Evolutionary conservation across 2,888 invertebrate species (phyloP), one percentile per base, ranked within the genome.

Genomic region (Gibbula magus): DNA sequence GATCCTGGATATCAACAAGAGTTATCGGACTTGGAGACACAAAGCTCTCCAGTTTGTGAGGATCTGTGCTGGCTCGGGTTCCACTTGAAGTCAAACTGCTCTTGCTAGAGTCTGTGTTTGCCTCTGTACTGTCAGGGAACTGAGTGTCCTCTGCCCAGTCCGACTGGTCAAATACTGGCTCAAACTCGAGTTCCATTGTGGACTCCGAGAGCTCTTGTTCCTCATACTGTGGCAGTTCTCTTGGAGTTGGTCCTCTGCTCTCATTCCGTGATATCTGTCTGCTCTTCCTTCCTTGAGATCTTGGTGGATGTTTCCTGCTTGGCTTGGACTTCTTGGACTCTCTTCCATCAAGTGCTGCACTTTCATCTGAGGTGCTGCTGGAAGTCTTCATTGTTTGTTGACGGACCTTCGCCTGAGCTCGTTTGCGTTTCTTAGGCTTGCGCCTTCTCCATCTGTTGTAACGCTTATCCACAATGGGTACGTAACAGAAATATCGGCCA

Each of bases 391-490:
- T 35, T 13, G 16, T 22, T 16, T 39, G 35, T 29, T 20, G 20
- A 16, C 35, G 39, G 35, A 39, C n/a, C 20, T 70, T 32, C 16
- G 4, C n/a, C 45, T 32, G 22, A 20, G n/a, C 56, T 53, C 61
- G 25, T 80, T 81, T 80, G 5, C 67, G 53, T 45, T 77, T 77
- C 52, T 70, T 80, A 25, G 51, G 67, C 52, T 74, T 82, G 18
- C 79, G 73, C 0, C 81, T 61, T 75, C 79, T 82, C 83, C 83
- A 83, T 61, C 82, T 78, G 51, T 83, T 82, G 77, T 83, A 83
- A 56, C 83, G 45, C 80, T 82, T 82, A 53, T 83, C 83, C 5
- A 73, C 78, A n/a, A 79, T 81, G 10, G 83, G 73, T 4, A 67
- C 45, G 32, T 76, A 83, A 22, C 79, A 81, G 1, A 82, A 53